These are phyloP conservation scores for Misgurnus anguillicaudatus DNA, from an alignment of 2,113 vertebrate species.

Conservation along the genomic window DNA sequence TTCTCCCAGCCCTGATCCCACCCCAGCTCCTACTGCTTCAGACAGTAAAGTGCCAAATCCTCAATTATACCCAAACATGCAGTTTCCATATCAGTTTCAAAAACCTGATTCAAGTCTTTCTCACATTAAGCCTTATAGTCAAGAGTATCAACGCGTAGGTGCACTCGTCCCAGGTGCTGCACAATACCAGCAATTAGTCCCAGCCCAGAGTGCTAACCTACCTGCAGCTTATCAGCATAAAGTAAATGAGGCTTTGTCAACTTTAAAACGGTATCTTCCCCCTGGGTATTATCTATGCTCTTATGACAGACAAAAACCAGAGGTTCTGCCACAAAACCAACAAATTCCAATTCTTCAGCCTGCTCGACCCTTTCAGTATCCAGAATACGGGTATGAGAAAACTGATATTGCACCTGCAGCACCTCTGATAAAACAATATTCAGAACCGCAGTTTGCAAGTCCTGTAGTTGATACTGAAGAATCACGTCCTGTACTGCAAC, in stretches of 20 bases:
- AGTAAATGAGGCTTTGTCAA: background rate
- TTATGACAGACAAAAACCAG: background rate
- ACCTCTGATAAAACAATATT: background rate
- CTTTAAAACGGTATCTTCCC: background rate
- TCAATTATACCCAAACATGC: background rate
- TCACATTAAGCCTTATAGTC: background rate
- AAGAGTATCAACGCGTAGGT: background rate
- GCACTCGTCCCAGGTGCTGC: background rate
- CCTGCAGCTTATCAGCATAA: background rate
- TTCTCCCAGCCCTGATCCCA: background rate
- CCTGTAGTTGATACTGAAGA: background rate
- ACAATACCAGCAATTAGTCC: background rate
- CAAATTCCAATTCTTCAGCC: background rate
- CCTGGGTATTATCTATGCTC: slow-evolving; percentile 17
- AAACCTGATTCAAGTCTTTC: background rate
- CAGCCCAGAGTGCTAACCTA: background rate
- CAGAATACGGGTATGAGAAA: too few species aligned
- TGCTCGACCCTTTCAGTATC: background rate
- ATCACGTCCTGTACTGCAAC: background rate
- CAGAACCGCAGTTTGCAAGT: background rate
- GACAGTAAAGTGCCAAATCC: background rate
- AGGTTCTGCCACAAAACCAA: background rate
- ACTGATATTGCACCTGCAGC: background rate
- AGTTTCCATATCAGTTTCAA: background rate
- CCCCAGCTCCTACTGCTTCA: background rate